Evolutionary conservation across 2,797 vertebrate species (phyloP), one percentile per base, ranked within the genome.

Genomic region (Rachycentron canadum): DNA sequence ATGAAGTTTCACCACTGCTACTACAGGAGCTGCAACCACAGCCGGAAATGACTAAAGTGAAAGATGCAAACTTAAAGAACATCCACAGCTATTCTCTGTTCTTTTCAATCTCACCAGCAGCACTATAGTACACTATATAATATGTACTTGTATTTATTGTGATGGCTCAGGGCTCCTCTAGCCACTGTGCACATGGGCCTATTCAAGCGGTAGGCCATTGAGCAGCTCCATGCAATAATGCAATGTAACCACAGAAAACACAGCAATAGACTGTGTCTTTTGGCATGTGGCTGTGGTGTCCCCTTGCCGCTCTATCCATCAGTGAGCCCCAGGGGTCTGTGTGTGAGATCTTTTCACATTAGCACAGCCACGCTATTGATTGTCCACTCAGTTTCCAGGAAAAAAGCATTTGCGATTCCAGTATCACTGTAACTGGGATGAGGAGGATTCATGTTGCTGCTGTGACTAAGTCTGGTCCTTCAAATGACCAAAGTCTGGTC

Each of bases 331-430:
- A 7, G 41, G 81, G 70, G 76, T 75, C 64, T 45, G 62, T 60
- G 60, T 43, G 57, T 16, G 10, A 66, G 80, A 73, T 64, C 76
- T 76, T 83, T 88, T 89, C 79, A 86, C 83, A 84, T 64, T 74
- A 69, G 36, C 82, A 76, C 76, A 80, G 80, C 69, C 69, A 69
- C 52, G 52, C 55, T 76, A 93, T 92, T 82, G 91, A 94, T 82
- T 25, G 13, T 62, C 69, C 26, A 17, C 61, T 55, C 78, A 69
- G 52, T 88, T 82, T 77, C 77, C 73, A 65, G 71, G 71, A 83
- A 88, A 77, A 45, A 45, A 45, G 21, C 61, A 58, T 68, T 71
- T 12, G 59, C 59, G 78, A 82, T 88, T 81, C 79, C 78, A 72
- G 66, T 55, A 70, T 64, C 12, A 26, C 40, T 75, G n/a, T 26